Percentiles rank a stretch among this genome's conserved stretches.
phyloP scores from a whole-genome alignment of 37 sponge, comb jelly and placozoan genomes.

The Cliona cf. orientalis region DNA sequence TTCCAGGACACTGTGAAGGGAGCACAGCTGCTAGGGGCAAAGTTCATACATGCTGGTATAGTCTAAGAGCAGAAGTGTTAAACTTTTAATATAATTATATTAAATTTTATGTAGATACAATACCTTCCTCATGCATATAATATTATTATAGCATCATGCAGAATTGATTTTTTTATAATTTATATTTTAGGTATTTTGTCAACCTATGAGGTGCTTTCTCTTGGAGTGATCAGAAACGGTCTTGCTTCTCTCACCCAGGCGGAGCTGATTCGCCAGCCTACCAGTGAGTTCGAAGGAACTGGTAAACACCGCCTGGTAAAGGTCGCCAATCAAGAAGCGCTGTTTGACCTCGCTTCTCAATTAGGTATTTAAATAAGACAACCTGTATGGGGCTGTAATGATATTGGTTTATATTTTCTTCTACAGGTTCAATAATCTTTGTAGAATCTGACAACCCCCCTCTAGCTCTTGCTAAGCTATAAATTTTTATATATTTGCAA shows the following conservation, averaged over 20 bases:
- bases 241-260: conserved; percentile 66
- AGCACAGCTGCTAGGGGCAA: conserved; percentile 66
- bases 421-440: no score
- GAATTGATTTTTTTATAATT: not conserved
- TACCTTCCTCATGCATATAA: no score
- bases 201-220: conserved; percentile 65
- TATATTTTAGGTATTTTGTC: conserved; percentile 36
- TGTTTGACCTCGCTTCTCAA: conserved; percentile 18
- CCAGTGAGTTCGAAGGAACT: conserved; percentile 74
- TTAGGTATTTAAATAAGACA: no score
- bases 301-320: conserved; percentile 72
- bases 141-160: not conserved
- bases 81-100: not conserved
- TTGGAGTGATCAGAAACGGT: conserved; percentile 73
- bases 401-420: no score
- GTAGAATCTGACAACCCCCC: no score
- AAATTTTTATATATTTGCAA: no score
- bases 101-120: not conserved
- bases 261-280: conserved; percentile 52
- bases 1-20: conserved; percentile 36
- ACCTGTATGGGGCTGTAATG: no score
- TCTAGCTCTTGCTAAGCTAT: no score
- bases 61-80: not conserved
- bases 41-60: conserved; percentile 56
- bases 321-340: conserved; percentile 38